Evolutionary conservation across 2,797 vertebrate species (phyloP), one percentile per base, ranked within the genome.

Genomic region (Muscicapa striata): DNA sequence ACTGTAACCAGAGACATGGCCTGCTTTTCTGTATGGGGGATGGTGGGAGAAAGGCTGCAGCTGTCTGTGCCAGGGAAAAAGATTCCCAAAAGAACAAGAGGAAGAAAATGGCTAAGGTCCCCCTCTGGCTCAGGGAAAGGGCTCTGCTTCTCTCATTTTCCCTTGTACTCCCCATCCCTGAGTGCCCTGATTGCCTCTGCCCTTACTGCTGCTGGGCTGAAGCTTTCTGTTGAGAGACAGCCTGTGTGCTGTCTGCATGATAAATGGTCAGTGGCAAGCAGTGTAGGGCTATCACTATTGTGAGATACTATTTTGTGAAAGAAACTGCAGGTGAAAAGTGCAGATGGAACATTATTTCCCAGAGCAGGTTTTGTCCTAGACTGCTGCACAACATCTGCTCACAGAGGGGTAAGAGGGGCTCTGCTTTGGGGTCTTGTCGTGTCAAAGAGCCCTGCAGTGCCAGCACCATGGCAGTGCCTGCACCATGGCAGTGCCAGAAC

Each of bases 331-430:
- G 51, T 78, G 66, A 74, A 69, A 94, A 78, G 74, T 75, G 32
- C 51, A 92, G 51, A 8, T 12, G 38, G 58, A 64, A 17, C 40
- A 14, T 92, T 38, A 78, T 95, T 86, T 78, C 63, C 95, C 43
- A 36, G 11, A 45, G 20, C 8, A 12, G 66, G 27, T 27, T 92
- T 89, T 86, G 11, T 81, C 67, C 51, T 5, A 32, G 49, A 30
- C 45, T 88, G 22, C 46, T 72, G 80, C 55, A 40, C 61, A 70
- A 13, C 52, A 46, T 84, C 48, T 70, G 48, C 24, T 66, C 86
- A 69, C 51, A 52, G 74, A 73, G 41, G 48, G 2, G 0, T 48
- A 48, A 29, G 29, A 51, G 19, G 45, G 29, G 57, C 48, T 76
- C 9, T 23, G 21, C 24, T 79, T 69, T 51, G 49, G 41, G 48